These are phyloP conservation scores for Montipora capricornis DNA, from an alignment of 64 coral and sea anemone species.

Conservation along the genomic window DNA sequence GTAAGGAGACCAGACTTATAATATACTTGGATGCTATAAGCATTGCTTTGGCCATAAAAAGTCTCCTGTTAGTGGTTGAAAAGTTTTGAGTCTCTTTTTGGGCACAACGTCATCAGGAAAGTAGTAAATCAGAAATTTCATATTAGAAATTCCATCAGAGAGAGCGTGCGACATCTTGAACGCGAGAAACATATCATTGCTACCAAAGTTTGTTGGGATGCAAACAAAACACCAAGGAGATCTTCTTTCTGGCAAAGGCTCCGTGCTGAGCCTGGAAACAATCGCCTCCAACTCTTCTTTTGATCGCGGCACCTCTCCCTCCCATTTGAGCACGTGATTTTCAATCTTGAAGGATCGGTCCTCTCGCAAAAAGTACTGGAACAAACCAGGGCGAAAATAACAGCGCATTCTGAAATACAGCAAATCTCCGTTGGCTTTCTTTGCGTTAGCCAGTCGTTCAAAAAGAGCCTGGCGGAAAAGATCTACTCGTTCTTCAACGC, in stretches of 20 bases:
- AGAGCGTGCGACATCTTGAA: conserved; percentile 82
- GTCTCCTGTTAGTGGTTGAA: conserved; percentile 24
- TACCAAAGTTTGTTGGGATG: conserved; percentile 81
- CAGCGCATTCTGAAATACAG: conserved; percentile 52
- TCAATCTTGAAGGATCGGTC: conserved; percentile 80
- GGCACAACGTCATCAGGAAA: conserved; percentile 65
- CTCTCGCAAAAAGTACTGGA: conserved; percentile 95
- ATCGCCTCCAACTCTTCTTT: conserved; percentile 77
- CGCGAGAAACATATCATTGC: conserved; percentile 30
- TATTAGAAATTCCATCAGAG: conserved; percentile 86
- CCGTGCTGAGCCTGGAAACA: conserved; percentile 69
- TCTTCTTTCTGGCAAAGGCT: conserved; percentile 44
- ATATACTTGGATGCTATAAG: conserved; percentile 49
- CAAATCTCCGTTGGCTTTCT: conserved; percentile 64
- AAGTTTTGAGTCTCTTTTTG: conserved; percentile 79
- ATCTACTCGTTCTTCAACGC: conserved; percentile 44
- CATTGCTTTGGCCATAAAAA: conserved; percentile 69
- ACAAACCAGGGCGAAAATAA: conserved; percentile 76
- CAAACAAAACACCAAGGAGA: conserved; percentile 81
- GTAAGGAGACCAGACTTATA: conserved; percentile 7
- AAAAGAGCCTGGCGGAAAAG: conserved; percentile 50
- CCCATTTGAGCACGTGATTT: conserved; percentile 85
- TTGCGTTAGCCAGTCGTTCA: conserved; percentile 62
- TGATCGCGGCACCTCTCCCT: conserved; percentile 73
- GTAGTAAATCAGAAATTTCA: conserved; percentile 58